Evolutionary conservation across 2,888 invertebrate genomes (phyloP), one percentile per base, ranked within the genome.

Genomic region (Cheilosia vulpina): DNA sequence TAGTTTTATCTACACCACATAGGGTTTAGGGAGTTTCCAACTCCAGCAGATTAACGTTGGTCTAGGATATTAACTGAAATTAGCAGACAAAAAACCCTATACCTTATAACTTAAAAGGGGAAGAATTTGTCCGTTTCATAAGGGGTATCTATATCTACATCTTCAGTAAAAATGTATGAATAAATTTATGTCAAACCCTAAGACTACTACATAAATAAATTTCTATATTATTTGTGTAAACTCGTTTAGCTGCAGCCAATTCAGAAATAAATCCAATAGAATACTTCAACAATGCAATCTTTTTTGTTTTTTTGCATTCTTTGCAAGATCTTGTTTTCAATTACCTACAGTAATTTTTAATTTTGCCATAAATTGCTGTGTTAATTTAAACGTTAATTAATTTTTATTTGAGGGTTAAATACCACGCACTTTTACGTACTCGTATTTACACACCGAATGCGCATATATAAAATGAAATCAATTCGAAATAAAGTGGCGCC

Each of bases 311-410:
- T 53, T 31, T 38, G 7, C 17, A 45, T n/a, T 17, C 38, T 63
- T 55, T 55, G 55, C 63, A 38, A 31, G 27, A 83, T 53, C 79
- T 17, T 52, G 13, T 52, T 52, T 79, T 71, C 75, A 80, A 71
- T 80, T 65, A 80, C 69, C 65, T 17, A n/a, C 15, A 7, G 17
- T 45, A 53, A 71, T 84, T 84, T 78, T 69, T 75, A 50, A 79
- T 55, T 75, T 55, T 41, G 58, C 65, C 75, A 71, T 80, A 43
- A 79, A 71, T 71, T 80, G 80, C 80, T 65, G 19, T 45, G 57
- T 75, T 80, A 71, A 84, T 69, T 84, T 84, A 75, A 84, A 69
- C 65, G 79, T 80, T 84, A 80, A 84, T 80, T 80, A 71, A 80
- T 84, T 84, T 76, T 80, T 71, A 80, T 84, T 80, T 75, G 60